Conservation (phyloP, 2,113 vertebrate species). For the Colaptes auratus region DNA sequence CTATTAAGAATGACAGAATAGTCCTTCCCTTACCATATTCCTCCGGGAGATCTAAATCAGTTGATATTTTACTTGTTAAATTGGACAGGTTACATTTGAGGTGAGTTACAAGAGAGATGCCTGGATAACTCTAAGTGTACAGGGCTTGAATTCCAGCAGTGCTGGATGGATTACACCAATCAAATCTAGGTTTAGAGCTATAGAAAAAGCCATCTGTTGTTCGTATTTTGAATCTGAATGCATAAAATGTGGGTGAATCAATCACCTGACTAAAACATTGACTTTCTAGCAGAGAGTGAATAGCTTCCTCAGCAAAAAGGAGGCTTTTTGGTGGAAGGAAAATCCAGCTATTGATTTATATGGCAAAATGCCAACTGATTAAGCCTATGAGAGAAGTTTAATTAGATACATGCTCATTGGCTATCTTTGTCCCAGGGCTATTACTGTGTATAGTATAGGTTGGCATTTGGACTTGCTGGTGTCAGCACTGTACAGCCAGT, state of each 20-base stretch:
- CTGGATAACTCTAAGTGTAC: constrained; percentile 10
- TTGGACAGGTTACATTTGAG: not conserved
- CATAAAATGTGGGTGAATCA: constrained; percentile 53
- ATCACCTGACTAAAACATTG: constrained; percentile 38
- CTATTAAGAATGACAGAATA: constrained; percentile 7
- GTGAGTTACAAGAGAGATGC: not conserved
- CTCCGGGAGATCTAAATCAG: not conserved
- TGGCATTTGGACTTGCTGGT: constrained; percentile 9
- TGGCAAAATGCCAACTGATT: constrained; percentile 52
- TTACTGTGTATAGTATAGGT: not conserved
- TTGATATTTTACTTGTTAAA: not conserved
- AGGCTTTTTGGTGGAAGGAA: not conserved
- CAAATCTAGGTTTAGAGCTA: constrained; percentile 81
- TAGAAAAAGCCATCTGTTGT: constrained; percentile 81
- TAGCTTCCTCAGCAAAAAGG: constrained; percentile 34
- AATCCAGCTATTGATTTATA: constrained; percentile 60
- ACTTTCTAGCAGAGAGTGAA: constrained; percentile 31
- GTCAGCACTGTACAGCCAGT: constrained; percentile 14
- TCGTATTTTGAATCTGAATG: constrained; percentile 65
- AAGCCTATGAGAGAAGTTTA: constrained; percentile 52
- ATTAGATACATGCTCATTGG: constrained; percentile 49
- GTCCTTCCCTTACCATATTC: not conserved
- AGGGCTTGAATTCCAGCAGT: constrained; percentile 73
- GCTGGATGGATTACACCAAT: constrained; percentile 77
- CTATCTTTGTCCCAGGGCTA: not conserved